Conservation (phyloP, 2,113 vertebrate genomes). For the Empidonax alnorum region DNA sequence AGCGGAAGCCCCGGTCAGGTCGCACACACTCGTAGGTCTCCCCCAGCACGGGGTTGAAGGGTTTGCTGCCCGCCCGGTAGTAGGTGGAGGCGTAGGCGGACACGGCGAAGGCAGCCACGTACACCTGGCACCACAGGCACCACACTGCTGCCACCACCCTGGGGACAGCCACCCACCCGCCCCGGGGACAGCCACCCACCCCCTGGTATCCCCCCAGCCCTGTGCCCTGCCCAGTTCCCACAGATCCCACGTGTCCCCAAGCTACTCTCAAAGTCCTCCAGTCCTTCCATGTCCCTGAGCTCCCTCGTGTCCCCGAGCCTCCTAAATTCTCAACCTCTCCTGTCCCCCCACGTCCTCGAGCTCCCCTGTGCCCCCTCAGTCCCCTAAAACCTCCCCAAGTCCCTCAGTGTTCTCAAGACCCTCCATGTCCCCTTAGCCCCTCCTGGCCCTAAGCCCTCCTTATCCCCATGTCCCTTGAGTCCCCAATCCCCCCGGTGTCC, state of each 20-base stretch:
- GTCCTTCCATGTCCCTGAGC: rapidly evolving
- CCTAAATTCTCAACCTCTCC: background rate
- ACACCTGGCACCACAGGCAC: conserved; percentile 73
- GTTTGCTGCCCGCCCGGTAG: conserved; percentile 89
- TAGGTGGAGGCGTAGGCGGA: conserved; percentile 91
- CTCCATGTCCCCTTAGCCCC: rapidly evolving
- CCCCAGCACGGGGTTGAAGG: conserved; percentile 93
- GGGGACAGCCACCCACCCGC: rapidly evolving
- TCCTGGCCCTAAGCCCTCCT: too few relatives aligned
- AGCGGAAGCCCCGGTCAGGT: conserved; percentile 88
- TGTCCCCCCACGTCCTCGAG: rapidly evolving
- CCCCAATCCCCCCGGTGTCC: background rate
- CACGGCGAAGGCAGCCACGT: conserved; percentile 87
- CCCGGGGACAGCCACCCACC: background rate
- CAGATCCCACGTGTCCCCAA: rapidly evolving
- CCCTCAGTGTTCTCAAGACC: rapidly evolving
- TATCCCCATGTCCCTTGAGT: too few relatives aligned
- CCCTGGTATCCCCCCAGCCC: background rate
- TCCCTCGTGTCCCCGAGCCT: background rate
- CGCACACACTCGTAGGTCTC: conserved; percentile 90
- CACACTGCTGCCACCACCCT: background rate
- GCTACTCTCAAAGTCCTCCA: background rate
- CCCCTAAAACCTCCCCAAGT: background rate
- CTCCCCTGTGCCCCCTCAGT: too few relatives aligned
- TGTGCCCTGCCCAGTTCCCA: background rate